Evolutionary conservation across 2,797 vertebrate genomes (phyloP).

Genomic region (Acanthornis magna): DNA sequence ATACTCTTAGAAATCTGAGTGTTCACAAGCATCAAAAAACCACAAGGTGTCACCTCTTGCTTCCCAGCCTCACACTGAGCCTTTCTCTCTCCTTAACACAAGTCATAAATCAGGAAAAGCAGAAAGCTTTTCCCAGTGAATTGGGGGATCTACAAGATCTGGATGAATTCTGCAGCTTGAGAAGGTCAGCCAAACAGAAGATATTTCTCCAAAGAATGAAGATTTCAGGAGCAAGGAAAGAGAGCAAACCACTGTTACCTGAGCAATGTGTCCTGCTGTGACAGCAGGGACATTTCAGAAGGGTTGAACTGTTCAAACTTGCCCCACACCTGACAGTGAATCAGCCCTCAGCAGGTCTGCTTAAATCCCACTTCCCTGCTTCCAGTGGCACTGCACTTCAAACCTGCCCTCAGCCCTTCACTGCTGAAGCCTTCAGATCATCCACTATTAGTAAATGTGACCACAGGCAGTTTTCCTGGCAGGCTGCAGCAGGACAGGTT

Average conservation of each 20-base stretch:
- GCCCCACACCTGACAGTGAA: not conserved
- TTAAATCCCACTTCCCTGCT: not conserved
- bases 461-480: not conserved
- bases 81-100: not conserved
- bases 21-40: not conserved
- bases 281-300: not conserved
- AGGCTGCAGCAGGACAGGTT: not conserved
- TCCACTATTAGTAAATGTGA: not conserved
- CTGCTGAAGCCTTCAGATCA: not conserved
- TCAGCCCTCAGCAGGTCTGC: not conserved
- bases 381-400: not conserved
- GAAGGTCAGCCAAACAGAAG: not conserved
- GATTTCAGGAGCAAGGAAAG: not conserved
- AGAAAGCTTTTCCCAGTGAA: not conserved
- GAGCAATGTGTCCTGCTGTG: not conserved
- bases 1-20: not conserved
- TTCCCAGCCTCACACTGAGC: not conserved
- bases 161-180: not conserved
- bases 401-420: not conserved
- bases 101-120: not conserved
- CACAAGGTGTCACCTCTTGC: not conserved
- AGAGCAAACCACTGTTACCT: not conserved
- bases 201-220: not conserved
- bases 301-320: not conserved
- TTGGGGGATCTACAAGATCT: not conserved